Evolutionary conservation across 2,888 invertebrate genomes (phyloP).

Genomic region (Meganola albula): DNA sequence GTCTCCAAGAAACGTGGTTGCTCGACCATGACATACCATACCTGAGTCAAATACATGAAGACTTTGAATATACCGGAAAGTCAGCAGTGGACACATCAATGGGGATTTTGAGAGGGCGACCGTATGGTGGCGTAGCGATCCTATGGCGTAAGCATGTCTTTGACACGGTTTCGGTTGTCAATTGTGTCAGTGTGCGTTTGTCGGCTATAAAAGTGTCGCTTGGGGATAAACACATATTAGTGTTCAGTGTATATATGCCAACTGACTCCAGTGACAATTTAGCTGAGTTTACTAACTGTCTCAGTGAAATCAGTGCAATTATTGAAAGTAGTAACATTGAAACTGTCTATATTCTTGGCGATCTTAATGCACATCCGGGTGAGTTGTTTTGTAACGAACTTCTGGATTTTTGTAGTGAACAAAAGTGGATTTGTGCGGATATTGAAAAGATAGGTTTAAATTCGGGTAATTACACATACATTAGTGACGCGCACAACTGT

Average conservation of each 20-base stretch:
- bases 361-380: slow-evolving; percentile 2
- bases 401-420: slow-evolving; percentile 5
- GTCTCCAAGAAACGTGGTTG: not conserved
- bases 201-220: not conserved
- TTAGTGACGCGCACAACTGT: slow-evolving; percentile 6
- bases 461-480: slow-evolving; percentile 1
- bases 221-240: not conserved
- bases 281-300: not conserved
- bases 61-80: not conserved
- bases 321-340: too few relatives aligned
- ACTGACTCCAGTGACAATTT: not conserved
- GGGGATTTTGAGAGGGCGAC: not conserved
- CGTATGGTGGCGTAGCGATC: not conserved
- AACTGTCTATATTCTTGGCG: not conserved
- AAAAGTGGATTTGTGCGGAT: slow-evolving; percentile 7
- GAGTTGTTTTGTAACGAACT: slow-evolving; percentile 14
- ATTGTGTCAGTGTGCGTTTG: not conserved
- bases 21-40: not conserved
- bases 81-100: not conserved
- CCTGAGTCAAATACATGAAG: not conserved
- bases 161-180: not conserved
- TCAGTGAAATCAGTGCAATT: not conserved
- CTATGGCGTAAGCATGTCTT: not conserved
- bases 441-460: not conserved
- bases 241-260: not conserved